Conservation (phyloP, 2,888 invertebrate genomes). For the Drosophila tanythrix region DNA sequence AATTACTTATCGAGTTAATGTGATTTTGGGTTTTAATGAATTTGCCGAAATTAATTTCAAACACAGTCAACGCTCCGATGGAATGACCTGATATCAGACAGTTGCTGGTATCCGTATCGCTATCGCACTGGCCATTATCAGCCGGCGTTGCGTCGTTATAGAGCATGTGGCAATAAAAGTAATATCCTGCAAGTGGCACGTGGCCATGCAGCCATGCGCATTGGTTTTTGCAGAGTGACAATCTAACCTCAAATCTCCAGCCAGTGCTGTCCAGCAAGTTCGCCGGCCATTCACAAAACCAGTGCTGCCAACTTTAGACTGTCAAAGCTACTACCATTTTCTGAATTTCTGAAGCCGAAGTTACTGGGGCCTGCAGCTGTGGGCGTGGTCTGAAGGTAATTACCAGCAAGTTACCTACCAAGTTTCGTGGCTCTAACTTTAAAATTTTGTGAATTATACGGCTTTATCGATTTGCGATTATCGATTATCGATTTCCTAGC, state of each 20-base stretch:
- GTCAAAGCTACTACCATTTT: not conserved
- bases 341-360: no score
- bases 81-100: conserved; percentile 19
- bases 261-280: not conserved
- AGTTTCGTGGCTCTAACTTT: not conserved
- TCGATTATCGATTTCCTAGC: not conserved
- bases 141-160: conserved; percentile 53
- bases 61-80: conserved; percentile 40
- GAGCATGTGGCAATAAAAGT: conserved; percentile 73
- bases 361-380: not conserved
- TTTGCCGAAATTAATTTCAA: conserved; percentile 74
- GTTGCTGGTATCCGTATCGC: conserved; percentile 23
- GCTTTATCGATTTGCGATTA: not conserved
- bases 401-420: no score
- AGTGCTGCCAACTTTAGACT: not conserved
- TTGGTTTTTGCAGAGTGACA: conserved; percentile 12
- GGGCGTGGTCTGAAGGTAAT: not conserved
- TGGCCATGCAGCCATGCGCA: conserved; percentile 63
- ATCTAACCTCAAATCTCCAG: conserved; percentile 18
- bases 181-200: conserved; percentile 73
- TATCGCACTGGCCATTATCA: conserved; percentile 46
- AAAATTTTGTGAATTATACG: not conserved
- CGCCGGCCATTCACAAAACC: not conserved
- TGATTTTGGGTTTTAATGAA: conserved; percentile 71
- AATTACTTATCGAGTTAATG: conserved; percentile 71